A percentile compares a stretch with the other conserved stretches of the same genome.
Conservation (phyloP, 1,140 invertebrate genomes). For the Aphidius ervi region DNA sequence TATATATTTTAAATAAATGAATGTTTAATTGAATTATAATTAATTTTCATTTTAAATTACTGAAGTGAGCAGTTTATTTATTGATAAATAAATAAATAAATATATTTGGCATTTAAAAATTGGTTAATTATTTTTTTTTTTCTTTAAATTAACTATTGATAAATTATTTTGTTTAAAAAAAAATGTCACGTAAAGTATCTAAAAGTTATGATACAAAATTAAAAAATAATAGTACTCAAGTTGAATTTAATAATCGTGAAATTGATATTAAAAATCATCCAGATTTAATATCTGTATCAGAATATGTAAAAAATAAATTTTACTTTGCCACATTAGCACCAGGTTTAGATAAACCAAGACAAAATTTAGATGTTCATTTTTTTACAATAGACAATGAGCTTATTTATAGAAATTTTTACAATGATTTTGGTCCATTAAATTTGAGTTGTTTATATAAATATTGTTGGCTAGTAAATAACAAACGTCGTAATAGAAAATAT, state of each 20-base stretch:
- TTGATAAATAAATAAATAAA: background rate
- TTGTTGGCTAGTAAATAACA: slow-evolving; percentile 66
- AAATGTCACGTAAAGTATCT: slow-evolving; percentile 2
- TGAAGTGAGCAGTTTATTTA: slow-evolving; percentile 5
- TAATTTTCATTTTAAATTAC: background rate
- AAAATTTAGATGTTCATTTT: slow-evolving; percentile 59
- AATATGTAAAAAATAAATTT: slow-evolving; percentile 55
- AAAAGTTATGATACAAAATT: background rate
- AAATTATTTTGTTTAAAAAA: background rate
- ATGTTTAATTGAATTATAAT: background rate
- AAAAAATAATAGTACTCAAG: slow-evolving; percentile 7
- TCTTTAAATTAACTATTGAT: slow-evolving; percentile 1
- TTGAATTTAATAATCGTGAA: too few species aligned
- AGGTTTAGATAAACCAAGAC: slow-evolving; percentile 50
- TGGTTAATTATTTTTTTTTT: slow-evolving; percentile 4
- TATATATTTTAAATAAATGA: background rate
- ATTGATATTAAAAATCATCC: slow-evolving; percentile 24
- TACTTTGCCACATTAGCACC: slow-evolving; percentile 61
- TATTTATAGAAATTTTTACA: slow-evolving; percentile 73
- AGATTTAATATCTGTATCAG: slow-evolving; percentile 32
- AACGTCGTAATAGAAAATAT: slow-evolving; percentile 54
- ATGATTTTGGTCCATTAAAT: slow-evolving; percentile 80
- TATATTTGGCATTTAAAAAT: slow-evolving; percentile 7
- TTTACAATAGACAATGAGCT: slow-evolving; percentile 69
- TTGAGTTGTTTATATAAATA: slow-evolving; percentile 72